Percentiles rank a stretch among this genome's conserved stretches.
Conservation (phyloP, 1,140 invertebrate species). For the Samia ricini region DNA sequence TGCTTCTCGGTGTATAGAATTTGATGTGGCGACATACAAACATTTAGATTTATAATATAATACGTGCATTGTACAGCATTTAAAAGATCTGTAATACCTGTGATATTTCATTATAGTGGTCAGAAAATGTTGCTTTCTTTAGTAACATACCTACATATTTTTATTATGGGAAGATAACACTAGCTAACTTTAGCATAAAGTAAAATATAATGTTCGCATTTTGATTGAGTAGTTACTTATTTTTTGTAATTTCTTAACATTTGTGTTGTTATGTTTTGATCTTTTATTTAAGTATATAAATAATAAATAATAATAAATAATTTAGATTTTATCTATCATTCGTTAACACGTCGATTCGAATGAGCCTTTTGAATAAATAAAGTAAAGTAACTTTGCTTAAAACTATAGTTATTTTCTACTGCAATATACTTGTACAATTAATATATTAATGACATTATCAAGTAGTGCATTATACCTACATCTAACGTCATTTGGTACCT, state of each 20-base stretch:
- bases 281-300: too few species aligned
- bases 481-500: not conserved
- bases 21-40: slow-evolving; percentile 35
- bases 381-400: not conserved
- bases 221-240: too few species aligned
- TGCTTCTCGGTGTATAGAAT: slow-evolving; percentile 24
- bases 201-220: too few species aligned
- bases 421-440: not conserved
- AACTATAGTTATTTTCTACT: not conserved
- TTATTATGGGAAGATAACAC: too few species aligned
- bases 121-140: slow-evolving; percentile 60
- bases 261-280: not conserved
- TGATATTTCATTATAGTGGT: slow-evolving; percentile 59
- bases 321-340: not conserved
- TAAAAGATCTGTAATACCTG: slow-evolving; percentile 60
- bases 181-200: too few species aligned
- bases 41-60: slow-evolving; percentile 33
- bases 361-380: slow-evolving; percentile 1
- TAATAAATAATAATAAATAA: too few species aligned
- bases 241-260: not conserved
- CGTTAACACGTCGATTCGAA: too few species aligned
- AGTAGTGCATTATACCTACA: not conserved
- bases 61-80: slow-evolving; percentile 49
- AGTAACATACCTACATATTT: too few species aligned
- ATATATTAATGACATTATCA: not conserved